Percentiles rank a stretch among this genome's conserved stretches.
These are phyloP conservation scores for Drosophila meridionalis DNA, from an alignment of 2,888 invertebrate species.

Conservation along the genomic window DNA sequence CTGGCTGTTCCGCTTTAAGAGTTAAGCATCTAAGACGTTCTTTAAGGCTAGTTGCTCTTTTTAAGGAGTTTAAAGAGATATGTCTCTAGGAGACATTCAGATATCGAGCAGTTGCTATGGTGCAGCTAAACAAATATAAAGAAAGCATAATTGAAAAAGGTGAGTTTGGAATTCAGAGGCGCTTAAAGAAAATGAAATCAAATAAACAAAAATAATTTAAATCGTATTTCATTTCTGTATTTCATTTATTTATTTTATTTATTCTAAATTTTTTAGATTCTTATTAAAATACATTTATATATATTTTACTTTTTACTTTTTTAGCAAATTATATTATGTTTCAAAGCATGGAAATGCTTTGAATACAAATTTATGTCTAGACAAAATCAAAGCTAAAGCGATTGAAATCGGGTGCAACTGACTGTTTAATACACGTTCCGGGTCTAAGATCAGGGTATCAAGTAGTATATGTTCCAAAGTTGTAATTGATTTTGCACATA, in stretches of 20 bases:
- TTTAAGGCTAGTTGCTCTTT: conserved; percentile 14
- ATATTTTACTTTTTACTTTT: too few species aligned
- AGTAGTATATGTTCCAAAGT: too few species aligned
- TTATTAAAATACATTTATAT: too few species aligned
- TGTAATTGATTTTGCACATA: too few species aligned
- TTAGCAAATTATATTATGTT: not conserved
- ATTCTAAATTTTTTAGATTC: too few species aligned
- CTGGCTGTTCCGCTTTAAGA: conserved; percentile 1
- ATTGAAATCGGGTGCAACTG: not conserved
- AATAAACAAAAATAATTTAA: not conserved
- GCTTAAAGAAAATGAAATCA: not conserved
- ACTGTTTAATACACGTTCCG: not conserved
- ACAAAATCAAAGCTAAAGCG: not conserved
- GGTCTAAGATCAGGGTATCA: too few species aligned
- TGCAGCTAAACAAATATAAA: not conserved
- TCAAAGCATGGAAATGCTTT: not conserved
- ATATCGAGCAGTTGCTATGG: not conserved
- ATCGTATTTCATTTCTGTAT: not conserved
- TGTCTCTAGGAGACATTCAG: not conserved
- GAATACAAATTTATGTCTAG: not conserved
- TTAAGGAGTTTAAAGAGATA: conserved; percentile 1
- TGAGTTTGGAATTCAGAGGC: not conserved
- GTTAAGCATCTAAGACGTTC: conserved; percentile 17
- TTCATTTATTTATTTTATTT: not conserved
- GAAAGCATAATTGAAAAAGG: not conserved